Evolutionary conservation across 2,888 invertebrate species (phyloP), one percentile per base, ranked within the genome.

Genomic region (Platynereis dumerilii): DNA sequence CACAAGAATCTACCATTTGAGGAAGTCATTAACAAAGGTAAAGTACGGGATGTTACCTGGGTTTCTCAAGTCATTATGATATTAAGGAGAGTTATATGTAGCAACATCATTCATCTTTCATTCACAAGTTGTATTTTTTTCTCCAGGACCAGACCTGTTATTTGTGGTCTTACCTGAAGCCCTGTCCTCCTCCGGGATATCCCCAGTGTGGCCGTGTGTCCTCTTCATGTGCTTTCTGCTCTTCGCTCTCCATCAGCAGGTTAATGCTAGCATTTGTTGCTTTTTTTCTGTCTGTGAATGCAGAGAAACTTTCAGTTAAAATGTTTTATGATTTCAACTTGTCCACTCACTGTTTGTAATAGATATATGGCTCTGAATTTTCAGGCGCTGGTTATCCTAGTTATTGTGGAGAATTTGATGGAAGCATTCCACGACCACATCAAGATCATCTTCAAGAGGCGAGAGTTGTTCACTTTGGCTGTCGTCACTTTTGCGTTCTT

Each of bases 11-110:
- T 78, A 15, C 72, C 75, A 7, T 70, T 68, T 10, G 72, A 74
- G 20, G 73, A 75, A 26, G 76, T 78, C 20, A 70, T 79, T 26
- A 77, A 77, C 67, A 74, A 77, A 71, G 80, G 79, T 78, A 68
- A n/a, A n/a, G n/a, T n/a, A n/a, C n/a, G n/a, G n/a, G n/a, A n/a
- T 55, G 54, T 58, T 45, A 28, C 28, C 17, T 0, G 2, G 53
- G 58, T 58, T 17, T 20, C 48, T 22, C 12, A 12, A 12, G 20
- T 56, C 28, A 26, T n/a, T n/a, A n/a, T n/a, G n/a, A n/a, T n/a
- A n/a, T n/a, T n/a, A n/a, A n/a, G n/a, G n/a, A n/a, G n/a, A n/a
- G n/a, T n/a, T n/a, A n/a, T n/a, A n/a, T n/a, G n/a, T n/a, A n/a
- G n/a, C n/a, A n/a, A n/a, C n/a, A n/a, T n/a, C n/a, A n/a, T n/a